These are phyloP conservation scores for Melieria omissa DNA, from an alignment of 2,888 invertebrate genomes.

Conservation along the genomic window DNA sequence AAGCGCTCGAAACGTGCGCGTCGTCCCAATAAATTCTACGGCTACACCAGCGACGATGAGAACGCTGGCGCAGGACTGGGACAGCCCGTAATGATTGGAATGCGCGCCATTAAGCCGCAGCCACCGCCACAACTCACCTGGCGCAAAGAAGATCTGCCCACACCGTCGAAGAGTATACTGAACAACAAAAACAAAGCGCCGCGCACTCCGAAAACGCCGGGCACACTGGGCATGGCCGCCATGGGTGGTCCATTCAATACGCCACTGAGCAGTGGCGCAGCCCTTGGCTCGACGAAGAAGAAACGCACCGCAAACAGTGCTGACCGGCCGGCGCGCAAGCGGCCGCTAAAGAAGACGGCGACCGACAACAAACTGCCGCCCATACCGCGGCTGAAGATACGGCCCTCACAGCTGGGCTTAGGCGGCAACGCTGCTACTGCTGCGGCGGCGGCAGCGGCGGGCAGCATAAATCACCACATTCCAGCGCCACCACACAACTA, in stretches of 20 bases:
- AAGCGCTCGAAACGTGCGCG: constrained; percentile 83
- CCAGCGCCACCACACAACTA: constrained; percentile 41
- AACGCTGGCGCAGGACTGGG: constrained; percentile 55
- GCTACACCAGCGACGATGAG: constrained; percentile 88
- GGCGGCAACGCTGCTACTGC: constrained; percentile 36
- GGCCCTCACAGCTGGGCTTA: constrained; percentile 53
- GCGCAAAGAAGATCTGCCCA: constrained; percentile 78
- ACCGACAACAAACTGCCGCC: constrained; percentile 66
- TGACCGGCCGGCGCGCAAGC: constrained; percentile 46
- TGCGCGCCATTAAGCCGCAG: constrained; percentile 68
- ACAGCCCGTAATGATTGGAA: constrained; percentile 60
- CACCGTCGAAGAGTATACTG: constrained; percentile 66
- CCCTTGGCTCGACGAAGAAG: constrained; percentile 34
- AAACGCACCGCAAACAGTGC: constrained; percentile 39
- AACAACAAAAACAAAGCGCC: constrained; percentile 50
- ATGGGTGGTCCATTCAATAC: constrained; percentile 29
- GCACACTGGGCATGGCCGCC: constrained; percentile 32
- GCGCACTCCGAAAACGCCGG: constrained; percentile 47
- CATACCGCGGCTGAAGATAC: constrained; percentile 67
- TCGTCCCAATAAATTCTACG: constrained; percentile 87
- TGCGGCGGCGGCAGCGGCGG: constrained; percentile 26
- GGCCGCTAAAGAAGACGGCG: constrained; percentile 53
- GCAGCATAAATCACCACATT: constrained; percentile 53
- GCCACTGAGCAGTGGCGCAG: constrained; percentile 8
- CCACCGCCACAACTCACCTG: constrained; percentile 77